Base-by-base conservation (phyloP, 2,797 vertebrate genomes). In the Forpus xanthops region DNA sequence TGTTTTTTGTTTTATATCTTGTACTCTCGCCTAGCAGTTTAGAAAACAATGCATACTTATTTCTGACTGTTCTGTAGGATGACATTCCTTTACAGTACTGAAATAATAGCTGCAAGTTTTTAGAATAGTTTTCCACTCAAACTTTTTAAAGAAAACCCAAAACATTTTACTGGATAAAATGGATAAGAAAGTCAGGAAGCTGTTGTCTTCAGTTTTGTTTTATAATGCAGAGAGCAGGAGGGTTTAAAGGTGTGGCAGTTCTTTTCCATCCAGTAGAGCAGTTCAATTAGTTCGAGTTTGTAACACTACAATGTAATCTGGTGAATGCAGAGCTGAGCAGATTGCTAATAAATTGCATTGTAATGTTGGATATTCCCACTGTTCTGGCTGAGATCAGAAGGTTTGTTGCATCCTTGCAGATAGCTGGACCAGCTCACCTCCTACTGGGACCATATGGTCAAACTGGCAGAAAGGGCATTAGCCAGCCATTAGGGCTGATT, bases 281-380 rank as follows among this genome's bases (percentile, higher is more conserved):
- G 37, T 19, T 89, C 33, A 39, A 0, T 39, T 75, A 12, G 9
- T 3, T 70, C 33, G 45, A 19, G 49, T 84, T 84, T 44, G 18
- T 84, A 55, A 42, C 58, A 5, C 30, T 62, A 67, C 3, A 2
- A 3, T 79, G 44, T 79, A 28, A 60, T 64, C 6, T 2, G 19
- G n/a, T 77, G 84, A 64, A 31, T 7, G 10, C 8, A 0, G 23
- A 79, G 56, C 28, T 39, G 52, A 90, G 68, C 92, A 94, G 88
- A 49, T 74, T 94, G 80, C 71, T 88, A n/a, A 85, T 62, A 81
- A 92, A 84, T 67, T 44, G 58, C 35, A 8, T 15, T 53, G 68
- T 53, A 11, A 11, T 45, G 44, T 31, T 89, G 82, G 68, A 24
- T 86, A 18, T 82, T 86, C 87, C 72, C 41, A 17, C 42, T 76